phyloP scores from a whole-genome alignment of 2,888 invertebrate species.

The Standfussiana lucernea region DNA sequence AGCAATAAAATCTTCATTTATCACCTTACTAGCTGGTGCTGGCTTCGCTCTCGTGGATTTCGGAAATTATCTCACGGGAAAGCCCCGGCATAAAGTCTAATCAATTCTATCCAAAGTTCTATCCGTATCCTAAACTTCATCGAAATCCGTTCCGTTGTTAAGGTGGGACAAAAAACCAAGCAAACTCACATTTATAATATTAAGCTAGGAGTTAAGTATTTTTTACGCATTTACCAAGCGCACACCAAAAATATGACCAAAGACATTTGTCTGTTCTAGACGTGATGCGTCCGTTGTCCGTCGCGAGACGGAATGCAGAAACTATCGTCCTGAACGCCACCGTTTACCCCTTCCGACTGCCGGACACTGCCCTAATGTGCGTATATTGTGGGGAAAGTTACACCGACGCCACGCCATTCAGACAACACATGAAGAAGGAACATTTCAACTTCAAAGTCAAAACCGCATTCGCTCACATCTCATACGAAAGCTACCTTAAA shows the following conservation, averaged over 20 bases:
- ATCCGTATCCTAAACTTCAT: background rate
- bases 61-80: background rate
- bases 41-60: background rate
- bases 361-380: slow-evolving; percentile 80
- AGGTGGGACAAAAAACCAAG: background rate
- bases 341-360: slow-evolving; percentile 83
- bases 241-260: slow-evolving; percentile 64
- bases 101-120: background rate
- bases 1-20: background rate
- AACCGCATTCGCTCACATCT: slow-evolving; percentile 80
- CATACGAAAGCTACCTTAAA: slow-evolving; percentile 80
- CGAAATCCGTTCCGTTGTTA: background rate
- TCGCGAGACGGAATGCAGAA: slow-evolving; percentile 82
- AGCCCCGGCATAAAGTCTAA: background rate
- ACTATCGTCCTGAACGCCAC: slow-evolving; percentile 80
- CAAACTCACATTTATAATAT: background rate
- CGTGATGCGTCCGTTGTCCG: slow-evolving; percentile 75
- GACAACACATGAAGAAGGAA: slow-evolving; percentile 78
- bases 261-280: slow-evolving; percentile 86
- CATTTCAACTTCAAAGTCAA: slow-evolving; percentile 76
- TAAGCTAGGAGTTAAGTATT: slow-evolving; percentile 16
- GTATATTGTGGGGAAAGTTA: slow-evolving; percentile 80
- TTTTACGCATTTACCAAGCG: slow-evolving; percentile 29
- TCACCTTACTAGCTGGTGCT: background rate
- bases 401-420: slow-evolving; percentile 72